Base-by-base conservation (phyloP, 2,113 vertebrate genomes). In the Aphyosemion australe region DNA sequence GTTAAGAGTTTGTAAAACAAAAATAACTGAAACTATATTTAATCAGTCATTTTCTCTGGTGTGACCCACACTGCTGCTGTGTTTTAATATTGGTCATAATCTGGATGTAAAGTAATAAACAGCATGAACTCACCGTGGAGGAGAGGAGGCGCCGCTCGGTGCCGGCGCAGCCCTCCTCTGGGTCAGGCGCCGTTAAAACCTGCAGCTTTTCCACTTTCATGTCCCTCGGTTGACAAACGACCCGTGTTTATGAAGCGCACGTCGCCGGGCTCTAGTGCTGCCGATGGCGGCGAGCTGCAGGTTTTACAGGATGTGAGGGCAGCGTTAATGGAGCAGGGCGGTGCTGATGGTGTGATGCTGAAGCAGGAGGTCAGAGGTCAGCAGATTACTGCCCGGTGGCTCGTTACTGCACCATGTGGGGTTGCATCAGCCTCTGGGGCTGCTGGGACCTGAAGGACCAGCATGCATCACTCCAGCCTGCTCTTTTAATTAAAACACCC, bases 121-220 rank as follows among this genome's bases (percentile, higher is more conserved):
- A 26, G 26, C 26, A 26, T 26, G 26, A 26, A 26, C 26, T 26
- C 26, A 26, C 16, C 7, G 59, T 20, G 0, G 12, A 34, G 56
- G 54, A 6, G 13, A 48, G 19, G 54, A 51, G 12, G 45, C 13
- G 1, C 3, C 12, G 15, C 2, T 47, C 12, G 45, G 72, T 77
- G 80, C 83, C 55, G 75, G 75, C 78, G 84, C 80, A 78, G 78
- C 86, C 46, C 67, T 87, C 72, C 77, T 67, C 53, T 67, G 1
- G 20, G 57, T 60, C 72, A 48, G 0, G 59, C 14, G 19, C 47
- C 72, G 58, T 66, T 74, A 77, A 62, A 50, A 84, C 74, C 73
- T 50, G 66, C 39, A 54, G 80, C 75, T 68, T 76, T 72, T 59
- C 58, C 69, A 60, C 74, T 69, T 75, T 74, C 73, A 80, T 65